Evolutionary conservation across 2,113 vertebrate species (phyloP), one percentile per base, ranked within the genome.

Genomic region (Azemiops feae): DNA sequence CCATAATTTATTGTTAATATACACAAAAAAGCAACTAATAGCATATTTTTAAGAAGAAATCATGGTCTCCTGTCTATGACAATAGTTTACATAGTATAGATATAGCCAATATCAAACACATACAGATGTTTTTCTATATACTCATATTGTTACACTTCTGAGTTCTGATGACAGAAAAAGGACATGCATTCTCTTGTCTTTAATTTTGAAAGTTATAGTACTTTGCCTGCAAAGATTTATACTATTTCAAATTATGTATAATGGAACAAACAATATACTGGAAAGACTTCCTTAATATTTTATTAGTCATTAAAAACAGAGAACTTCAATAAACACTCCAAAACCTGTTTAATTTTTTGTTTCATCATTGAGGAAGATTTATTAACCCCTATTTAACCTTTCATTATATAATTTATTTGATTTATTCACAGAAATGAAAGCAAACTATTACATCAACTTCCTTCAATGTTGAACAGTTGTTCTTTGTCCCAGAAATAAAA

Each of bases 281-380:
- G 89, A 95, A 95, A 91, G 95, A 43, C 95, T 93, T 93, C 91
- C 95, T 88, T 30, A 34, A 91, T 96, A 92, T 95, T 43, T 94
- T 92, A 93, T 95, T 91, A 93, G 87, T 57, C 92, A 95, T 93
- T 74, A 55, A 88, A 88, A 88, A 52, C 25, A 92, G 92, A 93
- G 30, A 93, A 95, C 92, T 94, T 92, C 95, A 92, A 53, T 64
- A 92, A 96, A 96, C 92, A 93, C 92, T 91, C 88, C 90, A 85
- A 94, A 96, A 95, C 95, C 94, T 92, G 95, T 50, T 55, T 95
- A 94, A 94, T 95, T 96, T 97, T 97, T 95, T 92, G 91, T 96
- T 97, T 96, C 94, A 96, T 96, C 96, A 95, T 0, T 60, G 91
- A 96, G 96, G 96, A 94, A 97, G 95, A 92, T 96, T 97, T 96